phyloP scores from a whole-genome alignment of 1,140 invertebrate genomes.

The Meloidogyne hapla region DNA sequence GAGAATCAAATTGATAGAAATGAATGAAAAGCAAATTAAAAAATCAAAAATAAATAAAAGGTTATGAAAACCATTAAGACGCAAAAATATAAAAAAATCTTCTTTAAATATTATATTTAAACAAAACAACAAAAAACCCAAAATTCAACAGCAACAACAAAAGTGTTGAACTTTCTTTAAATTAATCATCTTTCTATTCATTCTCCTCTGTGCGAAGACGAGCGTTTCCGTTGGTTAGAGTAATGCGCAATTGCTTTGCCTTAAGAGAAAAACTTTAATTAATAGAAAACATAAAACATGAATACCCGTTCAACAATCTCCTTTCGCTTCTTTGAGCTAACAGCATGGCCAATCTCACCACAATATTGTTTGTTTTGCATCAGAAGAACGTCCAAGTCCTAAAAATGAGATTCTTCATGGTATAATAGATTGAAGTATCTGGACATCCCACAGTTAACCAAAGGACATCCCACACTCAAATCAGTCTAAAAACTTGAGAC shows the following conservation, averaged over 20 bases:
- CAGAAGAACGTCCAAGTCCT: slow-evolving; percentile 96
- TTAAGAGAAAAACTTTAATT: neutral
- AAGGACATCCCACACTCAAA: too few species aligned
- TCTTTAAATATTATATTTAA: too few species aligned
- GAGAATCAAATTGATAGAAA: too few species aligned
- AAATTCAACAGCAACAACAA: slow-evolving; percentile 31
- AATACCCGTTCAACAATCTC: slow-evolving; percentile 80
- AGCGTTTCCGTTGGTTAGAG: slow-evolving; percentile 84
- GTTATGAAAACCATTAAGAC: too few species aligned
- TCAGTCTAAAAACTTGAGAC: too few species aligned
- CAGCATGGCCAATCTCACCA: slow-evolving; percentile 92
- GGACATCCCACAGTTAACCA: too few species aligned
- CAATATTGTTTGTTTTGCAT: slow-evolving; percentile 98
- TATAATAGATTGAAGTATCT: too few species aligned
- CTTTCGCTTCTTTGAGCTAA: slow-evolving; percentile 93
- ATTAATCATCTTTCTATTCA: slow-evolving; percentile 55
- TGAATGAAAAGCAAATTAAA: too few species aligned
- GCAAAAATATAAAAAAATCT: too few species aligned
- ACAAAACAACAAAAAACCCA: neutral
- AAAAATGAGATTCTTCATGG: too few species aligned
- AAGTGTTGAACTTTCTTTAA: neutral
- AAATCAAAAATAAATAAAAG: too few species aligned
- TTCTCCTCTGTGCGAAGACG: slow-evolving; percentile 92
- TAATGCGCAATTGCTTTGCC: slow-evolving; percentile 78
- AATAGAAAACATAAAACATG: neutral